These are phyloP conservation scores for Aleiodes alternator DNA, from an alignment of 2,888 invertebrate species.

Conservation along the genomic window DNA sequence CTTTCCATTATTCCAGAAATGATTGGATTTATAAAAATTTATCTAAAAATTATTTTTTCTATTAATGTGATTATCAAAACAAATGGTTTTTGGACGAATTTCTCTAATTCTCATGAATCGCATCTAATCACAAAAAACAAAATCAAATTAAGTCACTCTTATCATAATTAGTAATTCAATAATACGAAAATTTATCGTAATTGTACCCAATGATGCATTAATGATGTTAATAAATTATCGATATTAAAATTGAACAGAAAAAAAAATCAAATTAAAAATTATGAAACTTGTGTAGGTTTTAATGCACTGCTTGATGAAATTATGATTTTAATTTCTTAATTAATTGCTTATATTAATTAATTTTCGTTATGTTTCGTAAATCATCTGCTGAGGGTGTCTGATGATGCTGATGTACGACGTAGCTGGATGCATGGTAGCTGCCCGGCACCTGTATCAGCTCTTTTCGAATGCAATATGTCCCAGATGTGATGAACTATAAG, in stretches of 20 bases:
- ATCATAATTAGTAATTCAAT: too few species aligned
- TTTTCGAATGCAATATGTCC: constrained; percentile 88
- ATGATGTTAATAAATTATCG: too few species aligned
- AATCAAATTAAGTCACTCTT: too few species aligned
- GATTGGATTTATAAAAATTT: too few species aligned
- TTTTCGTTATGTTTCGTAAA: constrained; percentile 55
- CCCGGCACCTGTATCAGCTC: constrained; percentile 76
- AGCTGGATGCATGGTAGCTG: constrained; percentile 75
- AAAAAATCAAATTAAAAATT: constrained; percentile 28
- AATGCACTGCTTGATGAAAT: constrained; percentile 1
- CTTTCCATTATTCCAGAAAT: too few species aligned
- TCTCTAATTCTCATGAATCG: too few species aligned
- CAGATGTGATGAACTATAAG: constrained; percentile 99
- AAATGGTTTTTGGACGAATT: too few species aligned
- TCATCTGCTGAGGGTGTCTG: constrained; percentile 74
- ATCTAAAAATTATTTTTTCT: too few species aligned
- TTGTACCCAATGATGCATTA: too few species aligned
- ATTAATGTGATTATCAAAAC: too few species aligned
- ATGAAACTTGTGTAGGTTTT: not conserved
- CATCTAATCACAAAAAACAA: too few species aligned
- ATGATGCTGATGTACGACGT: constrained; percentile 73
- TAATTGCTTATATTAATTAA: not conserved
- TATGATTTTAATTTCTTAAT: constrained; percentile 33
- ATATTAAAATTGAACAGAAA: not conserved
- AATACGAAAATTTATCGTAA: too few species aligned